Conservation (phyloP, 1,140 invertebrate genomes). For the Anastrepha obliqua region DNA sequence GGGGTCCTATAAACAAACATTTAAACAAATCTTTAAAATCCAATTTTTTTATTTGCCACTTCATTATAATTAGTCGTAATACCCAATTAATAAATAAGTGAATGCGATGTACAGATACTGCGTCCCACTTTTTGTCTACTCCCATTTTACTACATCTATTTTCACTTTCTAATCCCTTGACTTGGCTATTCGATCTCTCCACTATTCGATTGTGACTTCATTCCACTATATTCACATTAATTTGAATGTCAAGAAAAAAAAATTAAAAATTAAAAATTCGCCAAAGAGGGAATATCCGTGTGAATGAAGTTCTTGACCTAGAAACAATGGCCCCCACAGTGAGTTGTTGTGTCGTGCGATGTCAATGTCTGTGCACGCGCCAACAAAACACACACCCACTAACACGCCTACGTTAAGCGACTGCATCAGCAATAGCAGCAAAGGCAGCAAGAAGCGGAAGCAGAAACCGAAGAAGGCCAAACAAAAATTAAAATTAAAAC, state of each 20-base stretch:
- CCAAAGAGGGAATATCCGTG: background rate
- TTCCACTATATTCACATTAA: conserved; percentile 8
- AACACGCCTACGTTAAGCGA: background rate
- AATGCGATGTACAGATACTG: no score
- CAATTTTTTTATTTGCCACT: no score
- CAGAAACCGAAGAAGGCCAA: conserved; percentile 45
- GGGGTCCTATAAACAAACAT: no score
- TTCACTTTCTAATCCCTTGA: no score
- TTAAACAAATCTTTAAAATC: no score
- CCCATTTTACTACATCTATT: no score
- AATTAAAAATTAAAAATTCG: conserved; percentile 44
- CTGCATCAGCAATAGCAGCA: background rate
- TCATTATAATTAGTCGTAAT: no score
- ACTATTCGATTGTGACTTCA: background rate
- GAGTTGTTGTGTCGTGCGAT: background rate
- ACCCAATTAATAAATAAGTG: no score
- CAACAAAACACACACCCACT: background rate
- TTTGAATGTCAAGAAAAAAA: background rate
- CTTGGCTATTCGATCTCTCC: no score
- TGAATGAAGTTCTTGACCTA: conserved; percentile 71
- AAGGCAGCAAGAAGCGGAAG: background rate
- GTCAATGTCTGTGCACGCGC: background rate
- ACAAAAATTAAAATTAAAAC: conserved; percentile 56
- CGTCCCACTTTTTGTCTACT: no score
- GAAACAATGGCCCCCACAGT: conserved; percentile 57